Base-by-base conservation (phyloP, 2,888 invertebrate species). In the Scaptomyza caliginosa region DNA sequence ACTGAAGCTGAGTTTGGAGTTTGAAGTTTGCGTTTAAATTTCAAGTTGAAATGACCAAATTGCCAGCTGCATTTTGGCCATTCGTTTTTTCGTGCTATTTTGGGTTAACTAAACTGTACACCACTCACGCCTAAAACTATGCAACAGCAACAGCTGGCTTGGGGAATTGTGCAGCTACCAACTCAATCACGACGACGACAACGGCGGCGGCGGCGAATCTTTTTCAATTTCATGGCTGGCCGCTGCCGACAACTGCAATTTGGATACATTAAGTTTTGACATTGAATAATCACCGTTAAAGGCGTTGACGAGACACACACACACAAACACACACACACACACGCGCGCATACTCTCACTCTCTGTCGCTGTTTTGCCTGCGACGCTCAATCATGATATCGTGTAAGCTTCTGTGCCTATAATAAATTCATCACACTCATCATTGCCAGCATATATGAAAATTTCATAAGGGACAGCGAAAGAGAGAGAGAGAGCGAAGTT, bases 181-280 rank as follows among this genome's bases (percentile, higher is more conserved):
- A 32, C 46, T 46, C 46, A 46, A 46, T 46, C 46, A 43, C 43
- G 11, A 13, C 5, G 10, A 10, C 13, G 19, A 10, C 46, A 2
- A 2, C 30, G 5, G n/a, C 28, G 10, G 8, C 3, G n/a, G n/a
- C 10, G 38, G 4, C 13, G 32, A 13, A 30, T 46, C 46, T 21
- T 39, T 39, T 46, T 83, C 78, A 84, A 81, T 84, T 80, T 80
- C 84, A 80, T 76, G 81, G 75, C 81, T 77, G 69, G 75, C 70
- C 81, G 81, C 76, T 67, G 69, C 62, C 81, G 78, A 80, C 81
- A 81, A 80, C 78, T 75, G 75, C 85, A 84, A 81, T 81, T 84
- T 84, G 76, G 76, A 78, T 82, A 84, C 82, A 81, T 84, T 81
- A 74, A 67, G 71, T 76, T 81, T 77, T 81, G 80, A 81, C 82